Base-by-base conservation (phyloP, 2,888 invertebrate species). In the Drosophila recens region DNA sequence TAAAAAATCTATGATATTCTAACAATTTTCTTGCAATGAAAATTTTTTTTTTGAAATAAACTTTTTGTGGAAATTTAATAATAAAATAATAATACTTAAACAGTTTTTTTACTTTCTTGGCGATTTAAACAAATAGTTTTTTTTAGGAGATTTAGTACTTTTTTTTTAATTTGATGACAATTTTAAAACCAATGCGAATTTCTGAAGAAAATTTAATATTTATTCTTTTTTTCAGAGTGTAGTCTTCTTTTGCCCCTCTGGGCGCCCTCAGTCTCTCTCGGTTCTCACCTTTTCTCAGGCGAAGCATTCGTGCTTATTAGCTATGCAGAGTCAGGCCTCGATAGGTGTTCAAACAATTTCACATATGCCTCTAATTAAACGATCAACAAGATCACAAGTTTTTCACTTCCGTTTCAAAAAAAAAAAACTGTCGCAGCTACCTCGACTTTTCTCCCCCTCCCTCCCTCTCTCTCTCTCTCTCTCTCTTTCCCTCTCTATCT, bases 281-380 rank as follows among this genome's bases (percentile, higher is more conserved):
- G 9, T 9, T 48, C 48, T 13, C 4, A 9, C 48, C 48, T n/a
- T 48, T 15, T 15, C 27, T 15, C 15, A 4, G n/a, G 6, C 9
- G 27, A 27, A 6, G 11, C 40, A 6, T 51, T 30, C 46, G 56
- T 52, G 63, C 90, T 89, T 75, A 87, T 90, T 90, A 83, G 76
- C 80, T 87, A 90, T 90, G 81, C 89, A 80, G 75, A 73, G 72
- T 80, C 67, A 65, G 79, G 62, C 63, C 67, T 69, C 40, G 34
- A 54, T 70, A 82, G 91, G 91, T 91, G 91, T 91, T 90, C 91
- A 77, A 91, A 90, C 87, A 85, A 91, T 91, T 91, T 90, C 91
- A 91, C 87, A 84, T 88, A 91, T 91, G 89, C 79, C 80, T 89
- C 90, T 91, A 91, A 91, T 91, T 91, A 91, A 91, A 90, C 72